Base-by-base conservation (phyloP, 2,797 vertebrate species). In the Oophaga sylvatica region DNA sequence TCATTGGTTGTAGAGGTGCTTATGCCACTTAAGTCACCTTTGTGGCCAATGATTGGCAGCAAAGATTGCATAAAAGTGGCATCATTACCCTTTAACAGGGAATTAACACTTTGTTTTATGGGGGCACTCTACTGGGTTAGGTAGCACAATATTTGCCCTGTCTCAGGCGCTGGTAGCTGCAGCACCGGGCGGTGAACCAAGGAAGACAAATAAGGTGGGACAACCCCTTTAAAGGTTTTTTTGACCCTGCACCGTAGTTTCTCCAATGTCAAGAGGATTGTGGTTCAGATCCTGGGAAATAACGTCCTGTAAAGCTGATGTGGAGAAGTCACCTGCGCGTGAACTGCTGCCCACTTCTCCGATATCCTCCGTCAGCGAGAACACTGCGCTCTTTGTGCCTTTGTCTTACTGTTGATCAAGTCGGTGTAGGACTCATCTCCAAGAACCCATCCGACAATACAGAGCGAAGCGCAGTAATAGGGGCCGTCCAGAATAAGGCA, bases 241-340 rank as follows among this genome's bases (percentile, higher is more conserved):
- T 3, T 15, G 13, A 68, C 29, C 29, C 67, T 6, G 26, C 13
- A 26, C 26, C 3, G 11, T 68, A 4, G 16, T 71, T 35, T 41
- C 35, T 0, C 68, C 31, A 41, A 16, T 35, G 19, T 4, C 29
- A 70, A 70, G 31, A 5, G 26, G 67, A 13, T 31, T 70, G 71
- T 13, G 7, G 67, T 31, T 73, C 73, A n/a, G 77, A 67, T 80
- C 62, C 73, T 68, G 56, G 75, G 63, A 78, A 79, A 68, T 20
- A 12, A 53, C 71, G 65, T 81, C 59, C 62, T 75, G 75, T 35
- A 62, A 22, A 81, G 80, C 80, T 31, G 15, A 45, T 57, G 71
- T 57, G 11, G 29, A 35, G 59, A 62, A 60, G 70, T 81, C 86
- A 87, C 80, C 80, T 81, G 79, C 31, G 71, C 76, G 20, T 59